These are phyloP conservation scores for Oreochromis mossambicus DNA, from an alignment of 2,797 vertebrate species.

Conservation along the genomic window DNA sequence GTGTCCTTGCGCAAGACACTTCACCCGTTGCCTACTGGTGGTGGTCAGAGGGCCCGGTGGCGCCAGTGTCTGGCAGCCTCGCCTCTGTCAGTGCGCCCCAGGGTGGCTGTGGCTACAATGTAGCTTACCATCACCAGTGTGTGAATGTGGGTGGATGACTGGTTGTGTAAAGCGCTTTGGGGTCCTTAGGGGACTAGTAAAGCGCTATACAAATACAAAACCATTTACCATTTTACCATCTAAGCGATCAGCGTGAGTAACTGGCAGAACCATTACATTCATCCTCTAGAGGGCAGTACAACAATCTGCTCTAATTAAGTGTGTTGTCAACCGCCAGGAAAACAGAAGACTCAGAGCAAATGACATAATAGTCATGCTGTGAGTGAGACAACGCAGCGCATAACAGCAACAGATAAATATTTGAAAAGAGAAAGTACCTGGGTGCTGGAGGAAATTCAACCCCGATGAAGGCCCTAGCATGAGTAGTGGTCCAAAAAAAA, in stretches of 20 bases:
- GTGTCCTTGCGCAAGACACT: too few species aligned
- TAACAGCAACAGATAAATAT: background rate
- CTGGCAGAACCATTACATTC: fast-evolving
- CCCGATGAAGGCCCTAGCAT: background rate
- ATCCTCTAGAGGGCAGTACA: background rate
- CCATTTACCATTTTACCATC: background rate
- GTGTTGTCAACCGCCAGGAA: background rate
- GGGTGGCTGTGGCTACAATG: too few species aligned
- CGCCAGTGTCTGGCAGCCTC: too few species aligned
- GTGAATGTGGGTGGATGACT: too few species aligned
- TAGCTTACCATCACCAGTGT: too few species aligned
- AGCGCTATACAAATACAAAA: too few species aligned
- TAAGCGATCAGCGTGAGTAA: background rate
- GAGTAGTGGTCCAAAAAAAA: background rate
- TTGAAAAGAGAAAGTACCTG: fast-evolving
- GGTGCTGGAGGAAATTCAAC: background rate
- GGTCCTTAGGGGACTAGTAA: too few species aligned
- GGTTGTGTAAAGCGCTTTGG: too few species aligned
- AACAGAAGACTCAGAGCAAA: background rate
- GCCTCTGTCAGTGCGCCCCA: too few species aligned
- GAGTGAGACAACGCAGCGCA: background rate
- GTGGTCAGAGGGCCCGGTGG: too few species aligned
- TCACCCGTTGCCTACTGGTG: too few species aligned
- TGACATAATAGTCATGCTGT: background rate
- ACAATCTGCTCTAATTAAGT: background rate